These are phyloP conservation scores for Drosophila leonis DNA, from an alignment of 2,888 invertebrate species.

Conservation along the genomic window DNA sequence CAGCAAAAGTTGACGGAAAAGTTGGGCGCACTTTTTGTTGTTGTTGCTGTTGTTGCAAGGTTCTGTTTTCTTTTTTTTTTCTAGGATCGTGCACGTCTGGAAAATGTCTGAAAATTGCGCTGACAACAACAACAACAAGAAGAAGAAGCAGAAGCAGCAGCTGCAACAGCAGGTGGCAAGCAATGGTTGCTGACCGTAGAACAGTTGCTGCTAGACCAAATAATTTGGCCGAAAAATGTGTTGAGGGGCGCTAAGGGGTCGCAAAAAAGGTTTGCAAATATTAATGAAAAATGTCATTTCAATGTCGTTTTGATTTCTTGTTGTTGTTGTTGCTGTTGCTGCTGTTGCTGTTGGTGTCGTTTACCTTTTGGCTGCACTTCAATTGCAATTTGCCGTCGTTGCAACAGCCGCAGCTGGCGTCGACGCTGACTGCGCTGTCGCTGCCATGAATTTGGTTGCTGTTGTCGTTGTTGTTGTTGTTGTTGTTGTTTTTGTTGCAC, in stretches of 20 bases:
- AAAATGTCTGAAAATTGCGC: conserved; percentile 79
- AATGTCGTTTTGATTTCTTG: conserved; percentile 77
- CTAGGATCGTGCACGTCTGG: conserved; percentile 76
- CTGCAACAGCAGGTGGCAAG: conserved; percentile 62
- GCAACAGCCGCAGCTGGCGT: conserved; percentile 51
- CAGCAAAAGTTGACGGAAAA: conserved; percentile 74
- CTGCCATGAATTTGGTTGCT: conserved; percentile 38
- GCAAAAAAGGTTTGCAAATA: conserved; percentile 53
- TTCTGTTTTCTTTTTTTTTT: conserved; percentile 43
- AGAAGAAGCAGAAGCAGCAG: conserved; percentile 3
- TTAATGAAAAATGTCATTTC: conserved; percentile 82
- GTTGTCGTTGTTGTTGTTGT: conserved; percentile 18
- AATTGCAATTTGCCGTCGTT: conserved; percentile 66
- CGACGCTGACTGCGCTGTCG: conserved; percentile 33
- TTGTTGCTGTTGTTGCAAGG: conserved; percentile 43
- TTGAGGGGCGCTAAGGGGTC: background rate
- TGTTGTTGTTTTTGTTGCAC: conserved; percentile 67
- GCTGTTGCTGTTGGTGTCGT: conserved; percentile 77
- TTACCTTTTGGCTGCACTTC: conserved; percentile 82
- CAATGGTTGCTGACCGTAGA: conserved; percentile 58
- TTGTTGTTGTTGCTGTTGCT: conserved; percentile 11
- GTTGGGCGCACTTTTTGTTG: conserved; percentile 52
- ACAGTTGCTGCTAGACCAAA: conserved; percentile 8
- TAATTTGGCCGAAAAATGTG: conserved; percentile 41
- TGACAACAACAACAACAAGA: conserved; percentile 52